Percentiles rank a stretch among this genome's conserved stretches.
phyloP scores from a whole-genome alignment of 2,797 vertebrate genomes.

The Sebastes itinus region DNA sequence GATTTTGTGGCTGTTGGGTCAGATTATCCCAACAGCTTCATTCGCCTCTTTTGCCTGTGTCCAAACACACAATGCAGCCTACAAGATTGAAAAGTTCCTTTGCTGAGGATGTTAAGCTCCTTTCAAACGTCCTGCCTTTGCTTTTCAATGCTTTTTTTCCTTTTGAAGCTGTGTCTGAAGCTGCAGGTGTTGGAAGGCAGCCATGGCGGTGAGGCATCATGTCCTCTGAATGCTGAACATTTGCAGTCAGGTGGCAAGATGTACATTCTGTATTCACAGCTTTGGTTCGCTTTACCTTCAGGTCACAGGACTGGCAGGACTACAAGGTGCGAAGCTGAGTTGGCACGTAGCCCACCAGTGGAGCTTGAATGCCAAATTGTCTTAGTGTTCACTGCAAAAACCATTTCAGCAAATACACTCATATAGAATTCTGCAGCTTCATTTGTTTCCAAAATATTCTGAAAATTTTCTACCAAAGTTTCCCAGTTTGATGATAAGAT shows the following conservation, averaged over 20 bases:
- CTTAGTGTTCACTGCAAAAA: background rate
- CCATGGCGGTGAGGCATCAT: background rate
- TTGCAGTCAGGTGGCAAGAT: constrained; percentile 40
- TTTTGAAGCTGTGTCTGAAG: constrained; percentile 40
- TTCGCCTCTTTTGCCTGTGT: constrained; percentile 18
- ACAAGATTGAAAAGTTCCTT: constrained; percentile 36
- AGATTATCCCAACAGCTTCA: constrained; percentile 36
- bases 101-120: constrained; percentile 40
- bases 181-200: constrained; percentile 54
- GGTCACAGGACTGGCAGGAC: constrained; percentile 37
- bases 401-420: background rate
- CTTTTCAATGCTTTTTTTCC: background rate
- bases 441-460: background rate
- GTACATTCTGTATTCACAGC: constrained; percentile 47
- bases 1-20: constrained; percentile 27
- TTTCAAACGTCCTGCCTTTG: constrained; percentile 29
- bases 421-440: background rate
- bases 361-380: constrained; percentile 1
- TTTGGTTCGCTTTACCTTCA: constrained; percentile 28
- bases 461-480: background rate
- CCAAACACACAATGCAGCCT: constrained; percentile 38
- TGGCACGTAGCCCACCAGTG: background rate
- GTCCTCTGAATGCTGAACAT: constrained; percentile 49
- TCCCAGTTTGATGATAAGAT: background rate
- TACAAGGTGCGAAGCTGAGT: constrained; percentile 19